Conservation (phyloP, 2,888 invertebrate genomes). For the Stenurella melanura region DNA sequence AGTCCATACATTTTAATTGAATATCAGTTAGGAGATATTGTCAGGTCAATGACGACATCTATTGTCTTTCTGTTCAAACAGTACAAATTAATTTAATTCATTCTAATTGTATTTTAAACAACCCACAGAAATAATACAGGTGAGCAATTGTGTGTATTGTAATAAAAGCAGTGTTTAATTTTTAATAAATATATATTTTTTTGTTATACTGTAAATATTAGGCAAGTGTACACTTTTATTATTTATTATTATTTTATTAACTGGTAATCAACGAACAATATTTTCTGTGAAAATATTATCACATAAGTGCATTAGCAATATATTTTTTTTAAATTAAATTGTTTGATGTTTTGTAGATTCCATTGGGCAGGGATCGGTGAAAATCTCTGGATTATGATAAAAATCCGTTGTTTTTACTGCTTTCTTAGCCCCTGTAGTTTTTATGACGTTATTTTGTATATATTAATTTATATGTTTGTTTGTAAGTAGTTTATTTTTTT, state of each 20-base stretch:
- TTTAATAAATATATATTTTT: conserved; percentile 50
- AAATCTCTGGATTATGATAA: conserved; percentile 23
- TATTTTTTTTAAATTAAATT: conserved; percentile 52
- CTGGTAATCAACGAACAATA: conserved; percentile 52
- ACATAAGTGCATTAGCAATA: conserved; percentile 65
- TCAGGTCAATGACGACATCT: no score
- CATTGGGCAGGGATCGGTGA: neutral
- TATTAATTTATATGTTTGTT: conserved; percentile 45
- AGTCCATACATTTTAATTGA: no score
- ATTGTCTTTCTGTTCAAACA: conserved; percentile 53
- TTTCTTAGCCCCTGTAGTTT: conserved; percentile 13
- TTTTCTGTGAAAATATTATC: conserved; percentile 59
- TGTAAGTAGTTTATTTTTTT: conserved; percentile 53
- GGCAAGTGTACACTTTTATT: conserved; percentile 47
- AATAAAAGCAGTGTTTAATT: conserved; percentile 54
- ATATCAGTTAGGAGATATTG: no score
- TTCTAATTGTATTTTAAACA: conserved; percentile 20
- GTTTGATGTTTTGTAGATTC: conserved; percentile 37
- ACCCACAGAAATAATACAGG: conserved; percentile 39
- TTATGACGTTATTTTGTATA: conserved; percentile 33
- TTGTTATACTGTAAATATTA: conserved; percentile 53
- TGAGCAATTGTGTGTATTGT: conserved; percentile 54
- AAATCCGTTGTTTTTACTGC: conserved; percentile 14
- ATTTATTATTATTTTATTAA: conserved; percentile 49
- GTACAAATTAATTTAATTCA: conserved; percentile 57